Percentiles rank a stretch among this genome's conserved stretches.
Conservation (phyloP, 1,140 invertebrate species). For the Brevipalpus yothersi region DNA sequence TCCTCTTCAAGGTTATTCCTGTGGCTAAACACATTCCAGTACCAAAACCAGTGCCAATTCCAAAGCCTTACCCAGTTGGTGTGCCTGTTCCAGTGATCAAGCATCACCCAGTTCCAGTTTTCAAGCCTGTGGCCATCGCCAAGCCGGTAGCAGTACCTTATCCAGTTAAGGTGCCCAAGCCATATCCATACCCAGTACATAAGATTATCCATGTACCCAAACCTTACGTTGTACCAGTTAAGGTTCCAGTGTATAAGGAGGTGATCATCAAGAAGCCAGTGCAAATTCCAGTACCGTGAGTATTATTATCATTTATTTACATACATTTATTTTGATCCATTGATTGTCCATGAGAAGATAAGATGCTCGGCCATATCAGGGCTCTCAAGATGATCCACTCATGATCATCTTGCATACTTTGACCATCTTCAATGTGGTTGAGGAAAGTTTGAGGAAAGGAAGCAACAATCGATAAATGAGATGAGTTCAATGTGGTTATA, state of each 20-base stretch:
- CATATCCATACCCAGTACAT: slow-evolving; percentile 14
- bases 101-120: slow-evolving; percentile 15
- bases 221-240: slow-evolving; percentile 14
- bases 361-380: too few species aligned
- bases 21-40: slow-evolving; percentile 15
- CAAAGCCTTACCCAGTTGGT: slow-evolving; percentile 14
- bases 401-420: too few species aligned
- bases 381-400: too few species aligned
- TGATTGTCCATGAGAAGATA: not conserved
- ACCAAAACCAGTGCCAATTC: slow-evolving; percentile 15
- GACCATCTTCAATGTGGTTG: too few species aligned
- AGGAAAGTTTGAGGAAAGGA: too few species aligned
- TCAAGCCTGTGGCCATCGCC: slow-evolving; percentile 12
- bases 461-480: too few species aligned
- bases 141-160: slow-evolving; percentile 14
- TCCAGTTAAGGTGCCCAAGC: slow-evolving; percentile 12
- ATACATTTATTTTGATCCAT: not conserved
- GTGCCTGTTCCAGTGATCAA: slow-evolving; percentile 16
- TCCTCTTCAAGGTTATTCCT: slow-evolving; percentile 14
- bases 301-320: too few species aligned
- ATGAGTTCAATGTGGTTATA: too few species aligned
- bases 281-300: slow-evolving; percentile 16
- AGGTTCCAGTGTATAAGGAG: slow-evolving; percentile 16
- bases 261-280: slow-evolving; percentile 16
- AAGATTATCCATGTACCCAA: slow-evolving; percentile 16